phyloP scores from a whole-genome alignment of 2,113 vertebrate species.

The Seriola rivoliana region DNA sequence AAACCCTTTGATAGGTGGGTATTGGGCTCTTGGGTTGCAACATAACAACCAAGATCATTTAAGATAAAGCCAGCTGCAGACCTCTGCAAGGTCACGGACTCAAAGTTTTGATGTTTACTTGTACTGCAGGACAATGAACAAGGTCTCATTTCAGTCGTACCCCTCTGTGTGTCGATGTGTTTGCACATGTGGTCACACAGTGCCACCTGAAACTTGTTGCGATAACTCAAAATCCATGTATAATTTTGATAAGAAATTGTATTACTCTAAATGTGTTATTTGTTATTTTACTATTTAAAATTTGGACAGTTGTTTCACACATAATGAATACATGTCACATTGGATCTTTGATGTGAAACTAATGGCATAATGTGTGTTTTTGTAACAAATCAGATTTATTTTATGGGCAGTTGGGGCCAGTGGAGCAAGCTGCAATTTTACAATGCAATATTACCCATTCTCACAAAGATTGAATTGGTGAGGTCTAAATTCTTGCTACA shows the following conservation, averaged over 20 bases:
- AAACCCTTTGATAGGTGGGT: slow-evolving; percentile 49
- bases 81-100: slow-evolving; percentile 42
- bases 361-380: not conserved
- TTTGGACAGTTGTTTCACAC: not conserved
- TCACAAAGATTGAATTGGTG: not conserved
- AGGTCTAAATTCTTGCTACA: not conserved
- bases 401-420: too few relatives aligned
- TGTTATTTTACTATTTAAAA: not conserved
- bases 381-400: too few relatives aligned
- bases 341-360: not conserved
- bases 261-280: not conserved
- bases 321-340: not conserved
- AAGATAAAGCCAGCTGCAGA: slow-evolving; percentile 27
- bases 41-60: slow-evolving; percentile 30
- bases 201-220: not conserved
- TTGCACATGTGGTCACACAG: not conserved
- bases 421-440: too few relatives aligned
- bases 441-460: not conserved
- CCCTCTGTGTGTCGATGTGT: not conserved
- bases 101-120: slow-evolving; percentile 39
- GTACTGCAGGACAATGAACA: slow-evolving; percentile 11
- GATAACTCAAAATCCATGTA: not conserved
- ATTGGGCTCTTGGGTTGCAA: slow-evolving; percentile 49
- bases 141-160: not conserved
- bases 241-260: not conserved